A percentile compares a stretch with the other conserved stretches of the same genome.
phyloP scores from a whole-genome alignment of 2,113 vertebrate species.

The Hipposideros armiger region DNA sequence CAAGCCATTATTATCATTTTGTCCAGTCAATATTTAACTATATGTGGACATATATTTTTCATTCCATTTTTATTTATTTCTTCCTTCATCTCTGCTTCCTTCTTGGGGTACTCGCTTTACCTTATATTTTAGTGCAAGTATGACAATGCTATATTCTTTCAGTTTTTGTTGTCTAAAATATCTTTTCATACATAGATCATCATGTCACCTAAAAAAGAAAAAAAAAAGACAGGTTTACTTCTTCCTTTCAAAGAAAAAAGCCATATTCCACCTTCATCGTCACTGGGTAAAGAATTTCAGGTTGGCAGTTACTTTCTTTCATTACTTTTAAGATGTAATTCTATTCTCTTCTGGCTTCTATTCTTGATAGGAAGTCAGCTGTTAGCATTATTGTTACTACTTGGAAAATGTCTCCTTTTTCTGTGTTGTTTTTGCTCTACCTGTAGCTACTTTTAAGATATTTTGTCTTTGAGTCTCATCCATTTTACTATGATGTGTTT shows the following conservation, averaged over 20 bases:
- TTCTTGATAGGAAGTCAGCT: neutral
- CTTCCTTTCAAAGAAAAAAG: neutral
- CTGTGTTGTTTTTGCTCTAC: neutral
- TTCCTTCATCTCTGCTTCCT: neutral
- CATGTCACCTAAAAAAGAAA: neutral
- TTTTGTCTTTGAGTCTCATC: neutral
- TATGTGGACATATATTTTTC: neutral
- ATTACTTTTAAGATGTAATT: neutral
- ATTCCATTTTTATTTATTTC: neutral
- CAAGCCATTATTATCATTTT: neutral
- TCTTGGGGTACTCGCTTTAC: neutral
- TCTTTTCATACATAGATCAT: neutral
- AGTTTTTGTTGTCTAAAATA: neutral
- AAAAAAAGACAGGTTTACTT: neutral
- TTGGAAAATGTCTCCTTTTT: neutral
- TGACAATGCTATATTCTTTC: neutral
- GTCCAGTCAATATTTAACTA: neutral
- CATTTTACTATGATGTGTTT: neutral
- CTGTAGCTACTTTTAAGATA: neutral
- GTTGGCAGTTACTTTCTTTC: neutral
- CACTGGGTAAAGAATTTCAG: neutral
- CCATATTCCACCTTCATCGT: neutral
- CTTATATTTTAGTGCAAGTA: neutral
- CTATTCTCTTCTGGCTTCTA: neutral
- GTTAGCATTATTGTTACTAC: neutral